Evolutionary conservation across 2,888 invertebrate species (phyloP).

Genomic region (Pyrrhia umbra): DNA sequence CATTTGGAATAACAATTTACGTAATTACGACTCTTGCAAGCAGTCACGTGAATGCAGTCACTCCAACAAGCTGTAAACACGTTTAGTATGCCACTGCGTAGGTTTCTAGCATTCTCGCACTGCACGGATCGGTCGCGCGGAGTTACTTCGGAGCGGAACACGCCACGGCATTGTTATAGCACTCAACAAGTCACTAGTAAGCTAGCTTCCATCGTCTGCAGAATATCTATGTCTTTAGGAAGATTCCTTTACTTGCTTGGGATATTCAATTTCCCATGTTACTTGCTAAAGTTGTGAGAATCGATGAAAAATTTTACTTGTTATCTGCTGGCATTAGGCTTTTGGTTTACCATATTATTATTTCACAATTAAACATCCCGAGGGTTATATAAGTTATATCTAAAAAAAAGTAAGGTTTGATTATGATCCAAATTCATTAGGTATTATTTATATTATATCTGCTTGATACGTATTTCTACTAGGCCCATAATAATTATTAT

Average conservation of each 20-base stretch:
- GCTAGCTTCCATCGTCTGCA: slow-evolving; percentile 12
- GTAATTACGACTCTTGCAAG: neutral
- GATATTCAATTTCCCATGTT: slow-evolving; percentile 1
- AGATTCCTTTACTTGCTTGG: neutral
- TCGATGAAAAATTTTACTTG: neutral
- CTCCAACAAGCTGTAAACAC: slow-evolving; percentile 16
- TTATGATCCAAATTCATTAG: neutral
- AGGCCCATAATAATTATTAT: no score
- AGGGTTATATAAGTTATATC: neutral
- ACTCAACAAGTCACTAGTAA: slow-evolving; percentile 46
- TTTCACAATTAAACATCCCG: neutral
- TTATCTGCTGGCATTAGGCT: no score
- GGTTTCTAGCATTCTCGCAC: slow-evolving; percentile 21
- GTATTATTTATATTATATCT: neutral
- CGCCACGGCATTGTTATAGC: slow-evolving; percentile 39
- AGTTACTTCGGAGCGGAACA: slow-evolving; percentile 22
- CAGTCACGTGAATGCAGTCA: neutral
- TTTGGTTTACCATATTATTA: no score
- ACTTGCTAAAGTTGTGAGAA: neutral
- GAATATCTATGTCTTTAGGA: slow-evolving; percentile 11
- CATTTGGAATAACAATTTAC: neutral
- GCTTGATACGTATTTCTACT: no score
- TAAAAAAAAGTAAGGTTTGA: neutral
- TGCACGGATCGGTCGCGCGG: slow-evolving; percentile 7
- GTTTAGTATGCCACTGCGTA: slow-evolving; percentile 23